Conservation (phyloP, 1,140 invertebrate species). For the Neocloeon triangulifer region DNA sequence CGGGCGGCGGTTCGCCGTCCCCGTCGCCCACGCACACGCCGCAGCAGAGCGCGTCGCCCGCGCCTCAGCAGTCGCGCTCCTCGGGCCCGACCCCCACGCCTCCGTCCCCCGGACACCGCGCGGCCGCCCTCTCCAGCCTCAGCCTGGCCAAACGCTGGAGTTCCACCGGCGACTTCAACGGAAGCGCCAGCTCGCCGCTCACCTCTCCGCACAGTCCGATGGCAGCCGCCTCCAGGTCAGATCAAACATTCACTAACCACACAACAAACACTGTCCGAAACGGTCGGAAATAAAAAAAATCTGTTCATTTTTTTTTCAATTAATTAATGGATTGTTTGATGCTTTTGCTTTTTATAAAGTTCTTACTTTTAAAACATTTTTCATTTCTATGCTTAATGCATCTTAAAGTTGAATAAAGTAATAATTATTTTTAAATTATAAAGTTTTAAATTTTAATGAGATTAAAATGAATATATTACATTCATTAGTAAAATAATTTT, state of each 20-base stretch:
- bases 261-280: slow-evolving; percentile 1
- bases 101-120: slow-evolving; percentile 14
- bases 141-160: slow-evolving; percentile 53
- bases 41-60: slow-evolving; percentile 3
- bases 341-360: no score
- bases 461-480: no score
- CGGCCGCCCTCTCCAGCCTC: slow-evolving; percentile 14
- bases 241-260: slow-evolving; percentile 4
- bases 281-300: slow-evolving; percentile 7
- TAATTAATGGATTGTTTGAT: no score
- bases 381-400: no score
- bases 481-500: no score
- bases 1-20: slow-evolving; percentile 57
- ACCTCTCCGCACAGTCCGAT: slow-evolving; percentile 16
- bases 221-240: slow-evolving; percentile 27
- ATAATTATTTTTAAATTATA: no score
- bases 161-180: slow-evolving; percentile 54
- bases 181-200: slow-evolving; percentile 15
- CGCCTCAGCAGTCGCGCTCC: slow-evolving; percentile 11
- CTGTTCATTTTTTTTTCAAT: no score
- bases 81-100: slow-evolving; percentile 14
- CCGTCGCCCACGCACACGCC: slow-evolving; percentile 55
- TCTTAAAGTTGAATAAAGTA: no score
- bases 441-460: no score
- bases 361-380: no score